Conservation (phyloP, 2,888 invertebrate species). For the Falcaria lacertinaria region DNA sequence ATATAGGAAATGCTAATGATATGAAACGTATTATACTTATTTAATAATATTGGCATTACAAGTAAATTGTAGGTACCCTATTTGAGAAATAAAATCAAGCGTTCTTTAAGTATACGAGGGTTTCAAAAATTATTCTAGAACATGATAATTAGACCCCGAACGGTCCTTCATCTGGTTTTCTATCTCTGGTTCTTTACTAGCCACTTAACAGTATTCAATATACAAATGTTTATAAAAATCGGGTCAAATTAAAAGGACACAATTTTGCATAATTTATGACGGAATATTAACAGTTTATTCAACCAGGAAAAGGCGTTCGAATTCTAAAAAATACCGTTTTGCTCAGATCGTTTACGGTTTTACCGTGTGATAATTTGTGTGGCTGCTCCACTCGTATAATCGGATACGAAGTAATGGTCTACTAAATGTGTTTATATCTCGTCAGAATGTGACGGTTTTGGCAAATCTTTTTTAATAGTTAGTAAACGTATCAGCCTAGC, state of each 20-base stretch:
- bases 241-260: slow-evolving; percentile 20
- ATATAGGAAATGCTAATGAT: no score
- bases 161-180: slow-evolving; percentile 29
- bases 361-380: slow-evolving; percentile 19
- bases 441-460: neutral
- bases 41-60: no score
- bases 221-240: slow-evolving; percentile 20
- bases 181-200: slow-evolving; percentile 36
- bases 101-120: no score
- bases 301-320: slow-evolving; percentile 7
- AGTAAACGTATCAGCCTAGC: no score
- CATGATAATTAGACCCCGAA: slow-evolving; percentile 27
- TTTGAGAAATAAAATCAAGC: no score
- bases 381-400: slow-evolving; percentile 1
- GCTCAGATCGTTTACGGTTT: slow-evolving; percentile 13
- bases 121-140: no score
- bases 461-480: no score
- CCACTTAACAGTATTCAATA: slow-evolving; percentile 24
- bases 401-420: neutral
- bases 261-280: slow-evolving; percentile 27
- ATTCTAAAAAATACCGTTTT: slow-evolving; percentile 17
- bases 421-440: no score
- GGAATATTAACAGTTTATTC: slow-evolving; percentile 8
- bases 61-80: no score
- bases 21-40: no score